A percentile compares a stretch with the other conserved stretches of the same genome.
Evolutionary conservation across 2,797 vertebrate species (phyloP).

Genomic region (Myotis pilosus): DNA sequence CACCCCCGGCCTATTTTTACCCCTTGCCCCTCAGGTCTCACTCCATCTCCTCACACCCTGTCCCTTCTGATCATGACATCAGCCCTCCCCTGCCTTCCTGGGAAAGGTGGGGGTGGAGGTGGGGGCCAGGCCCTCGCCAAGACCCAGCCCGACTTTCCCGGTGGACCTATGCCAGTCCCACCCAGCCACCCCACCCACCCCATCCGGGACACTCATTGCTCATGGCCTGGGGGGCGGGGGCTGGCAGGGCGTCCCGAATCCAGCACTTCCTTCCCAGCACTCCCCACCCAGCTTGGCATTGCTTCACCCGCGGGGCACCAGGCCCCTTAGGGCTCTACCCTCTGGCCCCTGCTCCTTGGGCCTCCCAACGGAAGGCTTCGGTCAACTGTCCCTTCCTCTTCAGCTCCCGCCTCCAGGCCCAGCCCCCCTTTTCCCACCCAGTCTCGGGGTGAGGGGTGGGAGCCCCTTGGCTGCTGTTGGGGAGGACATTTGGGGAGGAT

Average conservation of each 20-base stretch:
- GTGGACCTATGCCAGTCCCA: neutral
- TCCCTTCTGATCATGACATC: conserved; percentile 72
- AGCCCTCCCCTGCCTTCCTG: conserved; percentile 40
- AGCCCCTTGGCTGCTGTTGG: neutral
- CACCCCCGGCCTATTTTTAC: conserved; percentile 82
- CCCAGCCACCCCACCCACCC: neutral
- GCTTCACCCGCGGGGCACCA: fast-evolving
- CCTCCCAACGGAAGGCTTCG: neutral
- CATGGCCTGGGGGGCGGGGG: neutral
- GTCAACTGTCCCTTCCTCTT: neutral
- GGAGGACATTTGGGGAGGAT: neutral
- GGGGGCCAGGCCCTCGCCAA: neutral
- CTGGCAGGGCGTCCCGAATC: neutral
- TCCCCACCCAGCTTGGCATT: neutral
- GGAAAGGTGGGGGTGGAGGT: conserved; percentile 10
- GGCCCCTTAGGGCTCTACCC: neutral
- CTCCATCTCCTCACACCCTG: conserved; percentile 81
- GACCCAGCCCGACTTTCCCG: neutral
- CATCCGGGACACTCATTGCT: neutral
- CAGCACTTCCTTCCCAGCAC: neutral
- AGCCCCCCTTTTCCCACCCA: neutral
- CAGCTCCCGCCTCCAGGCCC: neutral
- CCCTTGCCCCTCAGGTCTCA: conserved; percentile 77
- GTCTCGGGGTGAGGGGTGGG: neutral
- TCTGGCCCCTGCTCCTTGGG: neutral